Percentiles rank a stretch among this genome's conserved stretches.
Evolutionary conservation across 2,797 vertebrate genomes (phyloP).

Genomic region (Aplochiton taeniatus): DNA sequence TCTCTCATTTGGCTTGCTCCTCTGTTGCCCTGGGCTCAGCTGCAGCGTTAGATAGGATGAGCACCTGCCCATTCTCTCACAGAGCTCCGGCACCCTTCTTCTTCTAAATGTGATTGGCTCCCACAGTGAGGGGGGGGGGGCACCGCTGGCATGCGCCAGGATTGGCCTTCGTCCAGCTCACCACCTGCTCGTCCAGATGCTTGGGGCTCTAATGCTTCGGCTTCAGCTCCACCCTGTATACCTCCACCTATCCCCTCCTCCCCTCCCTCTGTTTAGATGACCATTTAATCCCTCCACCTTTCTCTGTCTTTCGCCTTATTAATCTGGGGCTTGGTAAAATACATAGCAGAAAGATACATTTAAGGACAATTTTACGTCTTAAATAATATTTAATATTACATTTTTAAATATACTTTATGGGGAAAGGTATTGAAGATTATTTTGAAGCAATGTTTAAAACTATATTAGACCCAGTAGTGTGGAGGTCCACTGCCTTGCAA

Average conservation of each 20-base stretch:
- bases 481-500: too few relatives aligned
- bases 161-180: conserved; percentile 1
- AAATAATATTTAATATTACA: too few relatives aligned
- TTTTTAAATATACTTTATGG: too few relatives aligned
- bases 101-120: conserved; percentile 14
- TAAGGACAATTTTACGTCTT: too few relatives aligned
- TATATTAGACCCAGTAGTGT: too few relatives aligned
- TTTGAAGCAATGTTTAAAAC: too few relatives aligned
- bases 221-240: not conserved
- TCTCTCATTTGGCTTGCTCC: too few relatives aligned
- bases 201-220: not conserved
- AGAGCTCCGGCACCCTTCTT: not conserved
- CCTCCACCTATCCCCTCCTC: not conserved
- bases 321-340: too few relatives aligned
- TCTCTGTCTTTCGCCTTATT: too few relatives aligned
- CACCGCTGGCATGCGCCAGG: not conserved
- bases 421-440: too few relatives aligned
- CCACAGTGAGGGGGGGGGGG: not conserved
- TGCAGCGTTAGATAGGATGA: not conserved
- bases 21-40: not conserved
- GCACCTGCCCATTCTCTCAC: not conserved
- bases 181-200: conserved; percentile 5
- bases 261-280: not conserved
- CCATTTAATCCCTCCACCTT: too few relatives aligned
- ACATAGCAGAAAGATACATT: too few relatives aligned